Evolutionary conservation across 1,140 invertebrate genomes (phyloP).

Genomic region (Bicyclus anynana): DNA sequence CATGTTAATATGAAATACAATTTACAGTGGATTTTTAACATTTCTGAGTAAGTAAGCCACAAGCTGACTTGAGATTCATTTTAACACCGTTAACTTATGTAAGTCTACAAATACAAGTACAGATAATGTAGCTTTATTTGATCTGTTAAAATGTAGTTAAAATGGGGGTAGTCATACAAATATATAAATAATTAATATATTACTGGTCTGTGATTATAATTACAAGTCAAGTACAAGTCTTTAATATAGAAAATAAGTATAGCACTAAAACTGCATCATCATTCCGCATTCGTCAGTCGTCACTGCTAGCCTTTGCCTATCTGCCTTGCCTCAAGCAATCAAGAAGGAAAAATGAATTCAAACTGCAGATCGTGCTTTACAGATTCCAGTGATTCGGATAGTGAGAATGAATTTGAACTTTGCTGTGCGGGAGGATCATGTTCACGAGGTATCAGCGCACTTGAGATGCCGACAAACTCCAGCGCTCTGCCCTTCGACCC

Average conservation of each 20-base stretch:
- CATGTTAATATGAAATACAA: too few species aligned
- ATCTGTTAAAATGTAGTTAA: not conserved
- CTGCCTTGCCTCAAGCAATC: not conserved
- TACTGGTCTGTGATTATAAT: too few species aligned
- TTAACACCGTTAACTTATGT: too few species aligned
- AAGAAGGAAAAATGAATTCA: conserved; percentile 7
- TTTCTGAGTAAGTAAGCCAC: too few species aligned
- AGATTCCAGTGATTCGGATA: conserved; percentile 32
- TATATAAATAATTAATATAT: not conserved
- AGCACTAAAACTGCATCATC: not conserved
- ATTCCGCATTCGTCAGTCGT: not conserved
- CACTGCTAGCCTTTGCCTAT: too few species aligned
- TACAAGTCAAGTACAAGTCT: too few species aligned
- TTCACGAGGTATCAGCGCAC: conserved; percentile 10
- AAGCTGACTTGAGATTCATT: too few species aligned
- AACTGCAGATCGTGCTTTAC: conserved; percentile 10
- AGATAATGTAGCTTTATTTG: not conserved
- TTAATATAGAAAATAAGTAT: too few species aligned
- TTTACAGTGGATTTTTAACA: too few species aligned
- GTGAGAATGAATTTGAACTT: conserved; percentile 33
- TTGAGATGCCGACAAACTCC: not conserved
- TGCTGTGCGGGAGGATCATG: conserved; percentile 26
- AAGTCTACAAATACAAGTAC: too few species aligned
- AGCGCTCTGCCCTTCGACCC: conserved; percentile 44
- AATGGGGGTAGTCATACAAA: not conserved